Base-by-base conservation (phyloP, 2,888 invertebrate species). In the Salpingus planirostris region DNA sequence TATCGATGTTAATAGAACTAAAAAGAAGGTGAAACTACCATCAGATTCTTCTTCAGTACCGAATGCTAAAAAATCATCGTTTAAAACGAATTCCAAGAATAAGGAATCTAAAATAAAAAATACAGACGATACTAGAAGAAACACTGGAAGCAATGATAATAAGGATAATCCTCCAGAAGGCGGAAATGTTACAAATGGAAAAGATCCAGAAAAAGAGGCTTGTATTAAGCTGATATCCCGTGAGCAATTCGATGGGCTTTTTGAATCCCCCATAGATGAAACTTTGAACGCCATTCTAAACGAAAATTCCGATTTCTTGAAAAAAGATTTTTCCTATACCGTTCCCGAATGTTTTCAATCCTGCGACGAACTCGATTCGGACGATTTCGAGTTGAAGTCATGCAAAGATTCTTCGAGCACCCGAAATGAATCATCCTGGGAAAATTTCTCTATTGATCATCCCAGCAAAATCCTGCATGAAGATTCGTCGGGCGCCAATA, bases 261-360 rank as follows among this genome's bases (percentile, higher is more conserved):
- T 37, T 18, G 27, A 29, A 6, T 12, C 21, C 10, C 31, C 31
- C 1, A 24, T 13, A n/a, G 29, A 29, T 5, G 11, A 31, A 7
- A 27, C 33, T 4, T 15, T 38, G 2, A 26, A 38, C 8, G 30
- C 34, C 8, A 29, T 38, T 2, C 8, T 38, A 10, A 29, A 21
- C n/a, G 35, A 38, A 27, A 38, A 38, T 15, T 24, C 28, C 11
- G 18, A 32, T 12, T 38, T 38, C 13, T 13, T 38, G 3, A 18
- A 38, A 8, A 38, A 35, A 13, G 34, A 38, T 29, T 38, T 38
- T 10, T 34, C 38, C 1, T n/a, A n/a, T n/a, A n/a, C n/a, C n/a
- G n/a, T n/a, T n/a, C n/a, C n/a, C n/a, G n/a, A n/a, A n/a, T n/a
- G n/a, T n/a, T n/a, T n/a, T n/a, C n/a, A n/a, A n/a, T n/a, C n/a